Conservation (phyloP, 2,113 vertebrate genomes). For the Elanus axillaris region DNA sequence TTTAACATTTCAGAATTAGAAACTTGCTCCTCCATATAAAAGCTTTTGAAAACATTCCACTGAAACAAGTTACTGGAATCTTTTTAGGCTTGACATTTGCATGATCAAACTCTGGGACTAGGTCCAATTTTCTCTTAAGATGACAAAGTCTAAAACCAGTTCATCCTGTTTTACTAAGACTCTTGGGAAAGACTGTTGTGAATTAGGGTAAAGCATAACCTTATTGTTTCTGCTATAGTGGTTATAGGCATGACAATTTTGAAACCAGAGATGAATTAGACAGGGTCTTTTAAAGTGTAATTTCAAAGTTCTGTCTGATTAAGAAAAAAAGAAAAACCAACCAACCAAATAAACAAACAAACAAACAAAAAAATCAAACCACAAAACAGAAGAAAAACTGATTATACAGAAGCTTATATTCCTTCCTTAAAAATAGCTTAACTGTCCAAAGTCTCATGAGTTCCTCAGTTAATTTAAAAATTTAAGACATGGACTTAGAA, state of each 20-base stretch:
- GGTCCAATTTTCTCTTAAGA: not conserved
- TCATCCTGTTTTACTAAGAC: not conserved
- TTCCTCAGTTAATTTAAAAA: not conserved
- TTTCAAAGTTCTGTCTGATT: not conserved
- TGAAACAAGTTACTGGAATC: not conserved
- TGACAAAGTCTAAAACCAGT: not conserved
- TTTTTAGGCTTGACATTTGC: not conserved
- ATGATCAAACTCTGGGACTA: not conserved
- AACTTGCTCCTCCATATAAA: not conserved
- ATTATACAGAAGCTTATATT: not conserved
- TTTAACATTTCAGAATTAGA: not conserved
- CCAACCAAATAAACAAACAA: too few relatives aligned
- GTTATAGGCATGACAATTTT: not conserved
- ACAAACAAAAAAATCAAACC: too few relatives aligned
- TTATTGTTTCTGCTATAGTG: not conserved
- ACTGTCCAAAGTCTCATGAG: not conserved
- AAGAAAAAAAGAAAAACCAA: too few relatives aligned
- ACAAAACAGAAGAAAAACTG: accelerated
- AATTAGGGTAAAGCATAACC: not conserved
- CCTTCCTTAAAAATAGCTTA: not conserved
- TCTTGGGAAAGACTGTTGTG: not conserved
- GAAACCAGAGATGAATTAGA: not conserved
- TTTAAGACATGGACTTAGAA: not conserved
- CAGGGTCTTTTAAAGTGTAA: not conserved
- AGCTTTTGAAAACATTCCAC: not conserved